A percentile compares a stretch with the other conserved stretches of the same genome.
Evolutionary conservation across 2,888 invertebrate species (phyloP).

Genomic region (Dasysyrphus tricinctus): DNA sequence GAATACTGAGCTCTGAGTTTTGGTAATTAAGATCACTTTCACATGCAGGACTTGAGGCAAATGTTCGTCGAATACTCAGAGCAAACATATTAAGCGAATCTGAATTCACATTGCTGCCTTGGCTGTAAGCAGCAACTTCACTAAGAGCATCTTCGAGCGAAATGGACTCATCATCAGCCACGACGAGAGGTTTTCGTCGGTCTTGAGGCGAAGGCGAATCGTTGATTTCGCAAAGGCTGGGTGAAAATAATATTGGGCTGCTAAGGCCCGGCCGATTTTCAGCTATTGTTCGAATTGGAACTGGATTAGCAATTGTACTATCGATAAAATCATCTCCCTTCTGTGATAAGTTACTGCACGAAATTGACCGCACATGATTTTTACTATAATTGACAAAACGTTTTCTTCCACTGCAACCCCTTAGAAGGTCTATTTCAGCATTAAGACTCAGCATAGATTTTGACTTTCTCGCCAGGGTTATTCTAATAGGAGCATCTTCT

Average conservation of each 20-base stretch:
- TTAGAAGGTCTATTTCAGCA: constrained; percentile 31
- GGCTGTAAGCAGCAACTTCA: constrained; percentile 54
- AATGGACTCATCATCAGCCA: constrained; percentile 63
- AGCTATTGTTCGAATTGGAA: constrained; percentile 44
- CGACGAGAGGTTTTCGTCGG: constrained; percentile 71
- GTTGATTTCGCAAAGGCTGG: constrained; percentile 78
- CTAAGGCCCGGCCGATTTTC: constrained; percentile 47
- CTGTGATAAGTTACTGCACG: constrained; percentile 76
- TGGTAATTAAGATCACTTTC: constrained; percentile 88
- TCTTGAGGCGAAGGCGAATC: constrained; percentile 76
- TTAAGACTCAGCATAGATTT: constrained; percentile 76
- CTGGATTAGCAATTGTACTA: constrained; percentile 32
- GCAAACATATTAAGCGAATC: constrained; percentile 77
- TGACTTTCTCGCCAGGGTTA: constrained; percentile 74
- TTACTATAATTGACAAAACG: constrained; percentile 72
- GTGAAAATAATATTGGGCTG: constrained; percentile 78
- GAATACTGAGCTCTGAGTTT: constrained; percentile 87
- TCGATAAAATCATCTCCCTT: constrained; percentile 56
- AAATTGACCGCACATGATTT: constrained; percentile 77
- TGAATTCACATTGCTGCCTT: constrained; percentile 62
- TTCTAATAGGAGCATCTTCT: constrained; percentile 68
- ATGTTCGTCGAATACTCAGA: constrained; percentile 75
- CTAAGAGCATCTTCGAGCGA: constrained; percentile 65
- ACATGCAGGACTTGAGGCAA: constrained; percentile 83
- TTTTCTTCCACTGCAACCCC: constrained; percentile 46